Base-by-base conservation (phyloP, 2,113 vertebrate genomes). In the Pedetes capensis region DNA sequence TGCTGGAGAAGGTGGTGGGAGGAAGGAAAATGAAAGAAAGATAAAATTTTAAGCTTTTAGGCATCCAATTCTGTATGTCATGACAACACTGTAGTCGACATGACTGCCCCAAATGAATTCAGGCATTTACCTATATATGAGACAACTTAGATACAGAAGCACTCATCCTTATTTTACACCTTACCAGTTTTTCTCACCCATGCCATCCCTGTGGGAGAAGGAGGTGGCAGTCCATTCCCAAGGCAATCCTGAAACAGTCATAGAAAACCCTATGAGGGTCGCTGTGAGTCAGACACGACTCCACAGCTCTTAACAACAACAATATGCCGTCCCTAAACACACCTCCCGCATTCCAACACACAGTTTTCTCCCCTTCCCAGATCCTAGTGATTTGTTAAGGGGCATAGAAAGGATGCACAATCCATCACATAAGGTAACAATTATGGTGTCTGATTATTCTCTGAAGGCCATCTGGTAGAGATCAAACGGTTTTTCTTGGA, bases 1-100 rank as follows among this genome's bases (percentile, higher is more conserved):
- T 85, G 55, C 81, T 93, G 61, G 85, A 23, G 55, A 42, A 92
- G 63, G 91, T 76, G 78, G 81, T 88, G 49, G 90, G 76, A 96
- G 79, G 84, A 74, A 89, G 69, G 74, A 86, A 96, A 93, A 84
- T 71, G 85, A 97, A 95, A 83, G 32, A 84, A 93, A 84, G 57
- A 84, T 63, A 71, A 90, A 76, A 79, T 53, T 47, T 78, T 71
- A 90, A 92, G 71, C 42, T 90, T 92, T 92, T 78, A 85, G 80
- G 49, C 72, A 44, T 74, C 53, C 69, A 55, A 7, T 92, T 95
- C 37, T 72, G 14, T 55, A 32, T 63, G 42, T 81, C 27, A 29
- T 91, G 72, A 87, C 44, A 61, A n/a, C 75, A 39, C 32, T 81
- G 25, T 32, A 34, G 51, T 82, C 29, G 81, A 4, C 47, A 69